A percentile compares a stretch with the other conserved stretches of the same genome.
These are phyloP conservation scores for Pseudococcus longispinus DNA, from an alignment of 2,888 invertebrate genomes.

Conservation along the genomic window DNA sequence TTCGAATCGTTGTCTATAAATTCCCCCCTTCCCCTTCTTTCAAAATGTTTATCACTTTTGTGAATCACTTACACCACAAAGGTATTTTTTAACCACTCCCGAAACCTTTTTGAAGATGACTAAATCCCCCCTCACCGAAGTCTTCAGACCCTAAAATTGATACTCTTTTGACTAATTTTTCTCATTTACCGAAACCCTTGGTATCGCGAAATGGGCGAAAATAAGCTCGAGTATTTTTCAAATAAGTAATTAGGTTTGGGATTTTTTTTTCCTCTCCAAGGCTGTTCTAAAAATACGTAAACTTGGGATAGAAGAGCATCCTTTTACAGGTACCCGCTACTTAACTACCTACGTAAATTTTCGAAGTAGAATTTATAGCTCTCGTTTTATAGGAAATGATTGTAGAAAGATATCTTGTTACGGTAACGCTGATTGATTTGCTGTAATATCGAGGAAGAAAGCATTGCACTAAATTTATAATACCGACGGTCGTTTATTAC, in stretches of 20 bases:
- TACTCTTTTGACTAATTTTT: too few species aligned
- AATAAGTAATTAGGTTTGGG: background rate
- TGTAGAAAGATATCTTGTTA: slow-evolving; percentile 32
- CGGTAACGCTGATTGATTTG: slow-evolving; percentile 29
- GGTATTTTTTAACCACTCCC: too few species aligned
- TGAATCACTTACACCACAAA: too few species aligned
- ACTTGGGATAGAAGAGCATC: background rate
- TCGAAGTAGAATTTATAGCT: slow-evolving; percentile 19
- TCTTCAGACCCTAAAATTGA: too few species aligned
- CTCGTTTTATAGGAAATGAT: slow-evolving; percentile 7
- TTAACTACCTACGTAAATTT: background rate
- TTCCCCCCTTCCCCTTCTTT: too few species aligned
- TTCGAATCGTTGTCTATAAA: too few species aligned
- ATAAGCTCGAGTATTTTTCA: background rate
- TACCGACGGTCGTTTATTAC: slow-evolving; percentile 37
- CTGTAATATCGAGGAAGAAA: slow-evolving; percentile 29
- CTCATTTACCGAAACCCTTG: too few species aligned
- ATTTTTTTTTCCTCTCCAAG: background rate
- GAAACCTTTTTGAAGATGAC: too few species aligned
- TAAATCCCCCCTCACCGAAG: too few species aligned
- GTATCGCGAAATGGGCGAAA: too few species aligned
- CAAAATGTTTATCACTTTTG: too few species aligned
- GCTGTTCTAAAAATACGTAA: background rate
- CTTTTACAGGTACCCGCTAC: background rate
- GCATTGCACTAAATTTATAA: slow-evolving; percentile 37